These are phyloP conservation scores for Pollenia angustigena DNA, from an alignment of 2,888 invertebrate species.

Conservation along the genomic window DNA sequence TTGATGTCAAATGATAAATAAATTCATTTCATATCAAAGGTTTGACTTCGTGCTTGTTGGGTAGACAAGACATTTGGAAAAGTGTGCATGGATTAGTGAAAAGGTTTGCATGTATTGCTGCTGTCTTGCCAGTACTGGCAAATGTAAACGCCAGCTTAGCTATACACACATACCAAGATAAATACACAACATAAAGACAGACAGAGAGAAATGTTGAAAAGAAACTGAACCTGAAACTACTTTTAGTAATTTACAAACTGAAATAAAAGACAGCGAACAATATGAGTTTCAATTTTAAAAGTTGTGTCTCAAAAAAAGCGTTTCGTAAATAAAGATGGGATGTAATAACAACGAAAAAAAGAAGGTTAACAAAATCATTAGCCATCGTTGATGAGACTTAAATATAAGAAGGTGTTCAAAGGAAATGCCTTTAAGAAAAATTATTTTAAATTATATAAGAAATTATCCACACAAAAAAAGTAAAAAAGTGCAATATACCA, in stretches of 20 bases:
- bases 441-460: constrained; percentile 15
- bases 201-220: constrained; percentile 32
- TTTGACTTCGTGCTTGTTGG: too few species aligned
- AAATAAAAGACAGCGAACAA: constrained; percentile 69
- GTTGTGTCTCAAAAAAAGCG: not conserved
- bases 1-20: too few species aligned
- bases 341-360: not conserved
- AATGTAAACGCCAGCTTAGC: too few species aligned
- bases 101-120: too few species aligned
- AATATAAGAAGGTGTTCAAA: not conserved
- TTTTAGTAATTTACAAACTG: constrained; percentile 68
- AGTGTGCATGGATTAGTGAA: too few species aligned
- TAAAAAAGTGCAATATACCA: too few species aligned
- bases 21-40: too few species aligned
- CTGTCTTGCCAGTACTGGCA: too few species aligned
- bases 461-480: not conserved
- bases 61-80: too few species aligned
- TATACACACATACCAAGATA: too few species aligned
- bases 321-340: not conserved
- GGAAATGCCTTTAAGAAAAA: constrained; percentile 7
- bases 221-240: constrained; percentile 60
- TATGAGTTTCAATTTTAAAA: constrained; percentile 57
- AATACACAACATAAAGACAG: not conserved
- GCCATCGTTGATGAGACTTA: constrained; percentile 20
- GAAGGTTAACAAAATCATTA: constrained; percentile 33